These are phyloP conservation scores for Chaetodon trifasciatus DNA, from an alignment of 2,797 vertebrate species.

Conservation along the genomic window DNA sequence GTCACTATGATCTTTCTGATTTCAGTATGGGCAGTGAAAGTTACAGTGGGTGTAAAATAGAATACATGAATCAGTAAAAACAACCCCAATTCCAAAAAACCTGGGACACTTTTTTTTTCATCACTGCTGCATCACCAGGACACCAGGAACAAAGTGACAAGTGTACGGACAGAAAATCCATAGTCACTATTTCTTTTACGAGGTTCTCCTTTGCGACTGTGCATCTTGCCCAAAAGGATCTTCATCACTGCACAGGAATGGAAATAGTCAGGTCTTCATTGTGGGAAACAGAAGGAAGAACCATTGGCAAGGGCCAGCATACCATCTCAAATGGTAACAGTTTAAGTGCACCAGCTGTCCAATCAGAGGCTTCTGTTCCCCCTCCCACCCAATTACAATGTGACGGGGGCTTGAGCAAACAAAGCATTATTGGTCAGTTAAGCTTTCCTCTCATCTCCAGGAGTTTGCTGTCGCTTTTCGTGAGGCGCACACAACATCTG, in stretches of 20 bases:
- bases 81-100: too few species aligned
- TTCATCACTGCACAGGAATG: neutral
- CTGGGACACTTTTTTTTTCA: neutral
- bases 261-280: slow-evolving; percentile 5
- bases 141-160: neutral
- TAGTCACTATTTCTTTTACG: neutral
- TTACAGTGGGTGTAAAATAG: neutral
- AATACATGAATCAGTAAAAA: neutral
- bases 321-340: slow-evolving; percentile 82
- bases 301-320: slow-evolving; percentile 64
- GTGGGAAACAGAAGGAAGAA: slow-evolving; percentile 16
- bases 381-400: slow-evolving; percentile 91
- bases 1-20: too few species aligned
- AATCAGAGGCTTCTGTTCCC: slow-evolving; percentile 89
- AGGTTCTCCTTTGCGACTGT: neutral
- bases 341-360: slow-evolving; percentile 83
- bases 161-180: neutral
- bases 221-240: neutral
- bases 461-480: slow-evolving; percentile 72
- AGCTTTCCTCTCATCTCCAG: slow-evolving; percentile 86
- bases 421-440: slow-evolving; percentile 93
- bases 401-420: slow-evolving; percentile 95
- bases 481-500: slow-evolving; percentile 87
- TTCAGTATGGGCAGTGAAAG: neutral
- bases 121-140: neutral